A percentile compares a stretch with the other conserved stretches of the same genome.
Evolutionary conservation across 2,888 invertebrate genomes (phyloP).

Genomic region (Sesia bembeciformis): DNA sequence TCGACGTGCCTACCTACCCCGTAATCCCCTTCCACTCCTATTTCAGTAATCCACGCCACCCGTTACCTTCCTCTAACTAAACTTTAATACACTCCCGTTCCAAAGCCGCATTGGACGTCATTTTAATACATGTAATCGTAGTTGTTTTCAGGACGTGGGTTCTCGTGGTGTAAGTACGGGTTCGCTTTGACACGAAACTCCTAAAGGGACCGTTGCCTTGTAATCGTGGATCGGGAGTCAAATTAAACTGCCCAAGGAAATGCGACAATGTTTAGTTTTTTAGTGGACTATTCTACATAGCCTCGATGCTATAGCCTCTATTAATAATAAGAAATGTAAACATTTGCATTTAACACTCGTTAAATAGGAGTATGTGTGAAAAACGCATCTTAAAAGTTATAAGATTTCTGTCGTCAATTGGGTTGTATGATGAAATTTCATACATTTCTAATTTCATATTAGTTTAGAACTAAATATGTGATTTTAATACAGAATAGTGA

Average conservation of each 20-base stretch:
- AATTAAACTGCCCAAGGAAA: slow-evolving; percentile 45
- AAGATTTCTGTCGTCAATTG: too few species aligned
- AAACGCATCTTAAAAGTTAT: too few species aligned
- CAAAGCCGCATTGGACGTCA: slow-evolving; percentile 16
- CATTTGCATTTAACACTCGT: too few species aligned
- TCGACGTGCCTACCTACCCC: slow-evolving; percentile 26
- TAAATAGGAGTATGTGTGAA: too few species aligned
- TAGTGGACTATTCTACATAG: background rate
- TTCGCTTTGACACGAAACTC: slow-evolving; percentile 47
- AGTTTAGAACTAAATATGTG: too few species aligned
- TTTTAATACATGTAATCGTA: slow-evolving; percentile 5
- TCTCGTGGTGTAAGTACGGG: slow-evolving; percentile 15
- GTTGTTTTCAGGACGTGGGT: slow-evolving; percentile 2
- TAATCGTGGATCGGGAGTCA: slow-evolving; percentile 49
- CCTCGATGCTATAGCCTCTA: too few species aligned
- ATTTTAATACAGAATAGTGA: too few species aligned
- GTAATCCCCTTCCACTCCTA: slow-evolving; percentile 5
- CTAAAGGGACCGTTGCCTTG: slow-evolving; percentile 36
- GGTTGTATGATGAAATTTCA: too few species aligned
- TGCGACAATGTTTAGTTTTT: slow-evolving; percentile 17
- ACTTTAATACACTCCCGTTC: slow-evolving; percentile 2
- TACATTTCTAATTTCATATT: too few species aligned
- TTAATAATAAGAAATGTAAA: too few species aligned
- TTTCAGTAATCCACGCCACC: slow-evolving; percentile 6
- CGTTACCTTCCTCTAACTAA: slow-evolving; percentile 13